Percentiles rank a stretch among this genome's conserved stretches.
phyloP scores from a whole-genome alignment of 2,797 vertebrate genomes.

The Silurus aristotelis region DNA sequence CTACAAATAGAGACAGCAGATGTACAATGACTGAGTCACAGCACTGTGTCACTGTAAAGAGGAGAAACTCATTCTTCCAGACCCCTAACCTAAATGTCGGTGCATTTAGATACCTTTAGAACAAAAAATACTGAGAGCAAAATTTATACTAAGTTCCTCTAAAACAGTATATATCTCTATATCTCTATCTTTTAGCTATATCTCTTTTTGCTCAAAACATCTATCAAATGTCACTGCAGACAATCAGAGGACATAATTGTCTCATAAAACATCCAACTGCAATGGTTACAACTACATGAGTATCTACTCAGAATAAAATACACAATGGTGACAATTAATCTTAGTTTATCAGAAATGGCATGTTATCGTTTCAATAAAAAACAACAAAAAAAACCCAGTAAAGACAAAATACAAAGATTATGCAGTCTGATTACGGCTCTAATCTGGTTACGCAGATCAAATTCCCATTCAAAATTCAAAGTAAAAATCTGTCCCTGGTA shows the following conservation, averaged over 20 bases:
- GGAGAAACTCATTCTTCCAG: constrained; percentile 16
- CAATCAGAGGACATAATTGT: constrained; percentile 16
- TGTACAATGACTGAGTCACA: constrained; percentile 39
- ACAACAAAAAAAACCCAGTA: not conserved
- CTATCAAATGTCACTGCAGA: not conserved
- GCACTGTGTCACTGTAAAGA: constrained; percentile 18
- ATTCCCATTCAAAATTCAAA: not conserved
- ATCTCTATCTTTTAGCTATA: not conserved
- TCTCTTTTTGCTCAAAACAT: not conserved
- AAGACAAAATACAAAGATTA: not conserved
- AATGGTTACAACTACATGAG: not conserved
- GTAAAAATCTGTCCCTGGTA: not conserved
- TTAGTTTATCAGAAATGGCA: not conserved
- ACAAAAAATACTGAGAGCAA: not conserved
- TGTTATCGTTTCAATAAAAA: not conserved
- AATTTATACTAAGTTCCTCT: not conserved
- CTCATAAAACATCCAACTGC: not conserved
- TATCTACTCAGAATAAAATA: not conserved
- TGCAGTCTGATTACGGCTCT: not conserved
- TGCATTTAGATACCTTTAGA: not conserved
- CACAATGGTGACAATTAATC: not conserved
- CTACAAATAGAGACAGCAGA: constrained; percentile 27
- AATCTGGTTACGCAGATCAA: constrained; percentile 3
- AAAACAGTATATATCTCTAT: not conserved
- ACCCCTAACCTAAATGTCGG: not conserved